Evolutionary conservation across 1,140 invertebrate genomes (phyloP).

Genomic region (Sinonovacula constricta): DNA sequence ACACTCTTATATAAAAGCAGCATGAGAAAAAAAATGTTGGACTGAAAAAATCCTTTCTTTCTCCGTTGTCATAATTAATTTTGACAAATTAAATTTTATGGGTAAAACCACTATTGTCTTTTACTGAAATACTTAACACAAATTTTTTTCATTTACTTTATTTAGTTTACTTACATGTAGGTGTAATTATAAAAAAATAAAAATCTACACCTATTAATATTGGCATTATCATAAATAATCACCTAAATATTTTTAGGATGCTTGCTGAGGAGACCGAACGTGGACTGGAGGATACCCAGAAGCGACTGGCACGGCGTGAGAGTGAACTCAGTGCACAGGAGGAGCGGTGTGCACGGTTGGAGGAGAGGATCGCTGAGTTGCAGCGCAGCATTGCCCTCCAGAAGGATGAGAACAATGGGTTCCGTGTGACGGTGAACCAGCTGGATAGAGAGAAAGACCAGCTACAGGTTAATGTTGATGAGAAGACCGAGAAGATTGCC

Average conservation of each 20-base stretch:
- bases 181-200: not conserved
- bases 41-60: no score
- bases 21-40: no score
- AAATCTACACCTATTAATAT: no score
- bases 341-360: constrained; percentile 63
- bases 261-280: constrained; percentile 76
- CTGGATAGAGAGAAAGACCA: constrained; percentile 77
- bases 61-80: no score
- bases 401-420: constrained; percentile 71
- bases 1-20: no score
- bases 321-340: constrained; percentile 67
- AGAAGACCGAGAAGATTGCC: constrained; percentile 75
- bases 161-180: not conserved
- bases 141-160: no score
- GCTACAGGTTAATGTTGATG: constrained; percentile 76
- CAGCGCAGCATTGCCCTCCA: constrained; percentile 53
- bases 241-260: constrained; percentile 60
- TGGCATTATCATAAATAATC: not conserved
- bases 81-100: no score
- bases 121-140: no score
- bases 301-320: constrained; percentile 68
- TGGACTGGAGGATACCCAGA: constrained; percentile 70
- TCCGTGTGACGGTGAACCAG: constrained; percentile 69
- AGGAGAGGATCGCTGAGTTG: constrained; percentile 67
- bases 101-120: no score